phyloP scores from a whole-genome alignment of 2,113 vertebrate species.

The human (Homo sapiens) region GRCh38 chr2:72169501-72170000 shows the following conservation, averaged over 20 bases:
- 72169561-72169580: not conserved
- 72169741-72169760: not conserved
- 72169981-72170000: not conserved
- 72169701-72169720: not conserved
- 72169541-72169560: not conserved
- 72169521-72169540: not conserved
- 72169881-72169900: constrained; percentile 18
- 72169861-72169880: not conserved
- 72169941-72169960: not conserved
- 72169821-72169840: not conserved
- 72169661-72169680: not conserved
- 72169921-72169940: not conserved
- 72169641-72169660: not conserved
- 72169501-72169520: not conserved
- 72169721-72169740: not conserved
- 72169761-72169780: constrained; percentile 18
- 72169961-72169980: not conserved
- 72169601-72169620: not conserved
- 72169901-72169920: not conserved
- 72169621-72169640: not conserved
- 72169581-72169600: not conserved
- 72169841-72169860: not conserved
- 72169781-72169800: not conserved
- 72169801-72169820: not conserved
- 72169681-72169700: not conserved